phyloP scores from a whole-genome alignment of 2,888 invertebrate genomes.

The Seira ritae region DNA sequence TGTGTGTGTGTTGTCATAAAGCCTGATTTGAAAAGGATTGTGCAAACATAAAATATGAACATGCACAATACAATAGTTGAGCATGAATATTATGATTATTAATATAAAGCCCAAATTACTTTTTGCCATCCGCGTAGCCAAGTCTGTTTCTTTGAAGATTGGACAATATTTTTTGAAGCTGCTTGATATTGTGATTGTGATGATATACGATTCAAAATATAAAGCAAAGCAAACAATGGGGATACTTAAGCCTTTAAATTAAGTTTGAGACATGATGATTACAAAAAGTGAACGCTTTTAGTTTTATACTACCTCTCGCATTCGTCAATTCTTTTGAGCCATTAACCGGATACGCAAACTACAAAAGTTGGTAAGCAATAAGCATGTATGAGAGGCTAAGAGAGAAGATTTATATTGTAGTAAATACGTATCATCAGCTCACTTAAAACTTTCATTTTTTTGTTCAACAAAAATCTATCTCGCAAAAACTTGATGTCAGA shows the following conservation, averaged over 20 bases:
- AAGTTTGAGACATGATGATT: constrained; percentile 29
- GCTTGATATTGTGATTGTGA: not conserved
- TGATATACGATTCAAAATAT: not conserved
- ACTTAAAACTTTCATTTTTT: constrained; percentile 13
- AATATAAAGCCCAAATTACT: too few species aligned
- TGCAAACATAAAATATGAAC: constrained; percentile 15
- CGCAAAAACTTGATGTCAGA: not conserved
- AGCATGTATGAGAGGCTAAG: not conserved
- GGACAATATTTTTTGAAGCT: too few species aligned
- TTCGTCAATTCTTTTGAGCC: not conserved
- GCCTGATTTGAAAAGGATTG: too few species aligned
- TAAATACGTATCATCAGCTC: not conserved
- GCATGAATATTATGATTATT: too few species aligned
- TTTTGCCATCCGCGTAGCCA: too few species aligned
- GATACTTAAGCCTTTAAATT: constrained; percentile 38
- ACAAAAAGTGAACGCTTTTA: constrained; percentile 1
- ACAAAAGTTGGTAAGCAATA: too few species aligned
- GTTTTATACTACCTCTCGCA: not conserved
- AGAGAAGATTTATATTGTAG: too few species aligned
- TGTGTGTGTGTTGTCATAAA: not conserved
- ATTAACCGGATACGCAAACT: not conserved
- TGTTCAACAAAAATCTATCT: not conserved
- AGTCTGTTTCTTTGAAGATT: too few species aligned
- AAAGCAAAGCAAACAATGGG: constrained; percentile 32
- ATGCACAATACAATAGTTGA: not conserved